Evolutionary conservation across 2,797 vertebrate species (phyloP).

Genomic region (Catostomus latipinnis): DNA sequence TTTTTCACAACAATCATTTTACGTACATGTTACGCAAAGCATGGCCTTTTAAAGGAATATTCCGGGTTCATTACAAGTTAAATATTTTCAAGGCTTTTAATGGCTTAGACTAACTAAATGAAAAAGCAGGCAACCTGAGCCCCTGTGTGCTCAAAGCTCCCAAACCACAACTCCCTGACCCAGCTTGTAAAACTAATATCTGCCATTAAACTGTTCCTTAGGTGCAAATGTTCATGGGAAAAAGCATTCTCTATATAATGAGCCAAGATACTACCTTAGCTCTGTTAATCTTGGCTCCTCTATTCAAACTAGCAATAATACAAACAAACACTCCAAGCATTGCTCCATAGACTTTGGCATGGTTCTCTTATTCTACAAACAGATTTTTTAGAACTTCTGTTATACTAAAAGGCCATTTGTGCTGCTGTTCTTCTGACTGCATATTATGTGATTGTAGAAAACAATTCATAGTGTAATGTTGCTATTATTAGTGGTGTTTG

Average conservation of each 20-base stretch:
- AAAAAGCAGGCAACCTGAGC: constrained; percentile 26
- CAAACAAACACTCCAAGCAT: constrained; percentile 33
- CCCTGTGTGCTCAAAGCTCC: constrained; percentile 41
- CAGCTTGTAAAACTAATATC: constrained; percentile 60
- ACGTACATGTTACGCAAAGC: not conserved
- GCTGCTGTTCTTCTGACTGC: constrained; percentile 29
- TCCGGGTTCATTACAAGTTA: no score
- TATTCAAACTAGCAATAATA: constrained; percentile 49
- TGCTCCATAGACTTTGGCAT: constrained; percentile 44
- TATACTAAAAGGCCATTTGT: constrained; percentile 33
- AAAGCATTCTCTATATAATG: constrained; percentile 59
- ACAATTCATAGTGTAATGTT: constrained; percentile 24
- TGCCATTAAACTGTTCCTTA: constrained; percentile 56
- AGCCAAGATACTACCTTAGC: constrained; percentile 55
- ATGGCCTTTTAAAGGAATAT: not conserved
- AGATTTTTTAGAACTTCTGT: constrained; percentile 33
- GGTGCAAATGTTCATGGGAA: constrained; percentile 62
- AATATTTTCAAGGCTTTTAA: constrained; percentile 10
- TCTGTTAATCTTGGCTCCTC: constrained; percentile 61
- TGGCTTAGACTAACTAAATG: not conserved
- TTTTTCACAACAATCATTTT: not conserved
- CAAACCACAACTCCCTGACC: constrained; percentile 54
- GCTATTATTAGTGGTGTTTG: constrained; percentile 20
- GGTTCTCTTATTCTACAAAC: constrained; percentile 40
- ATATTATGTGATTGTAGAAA: constrained; percentile 29